Evolutionary conservation across 2,888 invertebrate species (phyloP), one percentile per base, ranked within the genome.

Genomic region (Athalia rosae): DNA sequence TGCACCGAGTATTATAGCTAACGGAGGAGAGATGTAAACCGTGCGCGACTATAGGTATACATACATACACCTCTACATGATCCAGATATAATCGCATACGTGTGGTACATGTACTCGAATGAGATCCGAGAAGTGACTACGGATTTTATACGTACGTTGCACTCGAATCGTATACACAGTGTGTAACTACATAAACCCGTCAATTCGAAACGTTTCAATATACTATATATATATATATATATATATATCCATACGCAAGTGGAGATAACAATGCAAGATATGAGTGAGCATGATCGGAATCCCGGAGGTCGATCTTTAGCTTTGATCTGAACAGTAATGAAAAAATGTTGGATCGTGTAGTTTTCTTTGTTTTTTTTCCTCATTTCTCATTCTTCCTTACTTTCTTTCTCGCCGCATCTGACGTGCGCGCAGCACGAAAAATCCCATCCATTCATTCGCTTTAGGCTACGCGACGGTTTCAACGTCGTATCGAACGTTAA

Each of bases 1-100:
- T 85, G 82, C 58, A 45, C n/a, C 59, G 7, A n/a, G 15, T 0
- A n/a, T 2, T 0, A n/a, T 2, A 28, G 28, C 28, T 28, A 28
- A 28, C 28, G 28, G 28, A 28, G 28, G 1, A 28, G 28, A 28
- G n/a, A 28, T 28, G 28, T 28, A 28, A 28, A 28, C 28, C 50
- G 50, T 50, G 9, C 50, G 50, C 50, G 50, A 7, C 13, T 62
- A 62, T 62, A 43, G 15, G 13, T 58, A 61, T 61, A 53, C 11
- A 11, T 50, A 11, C 50, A 50, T n/a, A 61, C 41, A 41, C 41
- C 28, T 8, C 61, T 41, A 28, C 28, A 2, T 28, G 28, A 28
- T 28, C 28, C 28, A 28, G 28, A 28, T 28, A 28, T 28, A 28
- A 28, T 28, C 28, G 28, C 28, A 53, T 53, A 9, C 11, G n/a